Base-by-base conservation (phyloP, 2,797 vertebrate genomes). In the Trichosurus vulpecula region DNA sequence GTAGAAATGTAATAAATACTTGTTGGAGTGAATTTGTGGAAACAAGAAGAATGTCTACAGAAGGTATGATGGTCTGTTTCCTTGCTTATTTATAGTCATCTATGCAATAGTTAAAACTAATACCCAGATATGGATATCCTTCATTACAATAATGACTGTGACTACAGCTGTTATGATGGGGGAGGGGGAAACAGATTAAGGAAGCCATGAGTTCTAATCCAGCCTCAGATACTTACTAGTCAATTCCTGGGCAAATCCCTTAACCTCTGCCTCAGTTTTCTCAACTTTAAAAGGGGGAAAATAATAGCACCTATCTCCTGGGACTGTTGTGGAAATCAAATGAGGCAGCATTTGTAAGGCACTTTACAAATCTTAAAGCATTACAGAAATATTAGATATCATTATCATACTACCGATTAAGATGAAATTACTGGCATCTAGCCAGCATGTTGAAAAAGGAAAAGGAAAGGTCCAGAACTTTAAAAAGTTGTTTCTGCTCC, bases 101-200 rank as follows among this genome's bases (percentile, higher is more conserved):
- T 51, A 51, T 87, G 41, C 9, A 87, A 4, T 87, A 27, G 22
- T 87, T 87, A 87, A 87, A 12, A 10, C 9, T 27, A 87, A 87
- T 51, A 87, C 41, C n/a, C n/a, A 81, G 8, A 25, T 41, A 47
- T 4, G 8, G 41, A 47, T 47, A 47, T 25, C 22, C 41, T 81
- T 47, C 8, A 87, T 87, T 87, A 51, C 25, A 87, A 51, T 51
- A 51, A 87, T 55, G 55, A 29, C 56, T 16, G 5, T n/a, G 8
- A 10, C n/a, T 6, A 54, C 54, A 51, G 81, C 0, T 0, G 16
- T 1, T 0, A 3, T 25, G 10, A 53, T 58, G 51, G 0, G 74
- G 90, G 25, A 0, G 5, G 0, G 13, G 92, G 31, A 66, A 66
- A 66, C 58, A 87, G 3, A 11, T 1, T 55, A 57, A 53, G 54